Evolutionary conservation across 2,888 invertebrate genomes (phyloP).

Genomic region (Tinea pellionella): DNA sequence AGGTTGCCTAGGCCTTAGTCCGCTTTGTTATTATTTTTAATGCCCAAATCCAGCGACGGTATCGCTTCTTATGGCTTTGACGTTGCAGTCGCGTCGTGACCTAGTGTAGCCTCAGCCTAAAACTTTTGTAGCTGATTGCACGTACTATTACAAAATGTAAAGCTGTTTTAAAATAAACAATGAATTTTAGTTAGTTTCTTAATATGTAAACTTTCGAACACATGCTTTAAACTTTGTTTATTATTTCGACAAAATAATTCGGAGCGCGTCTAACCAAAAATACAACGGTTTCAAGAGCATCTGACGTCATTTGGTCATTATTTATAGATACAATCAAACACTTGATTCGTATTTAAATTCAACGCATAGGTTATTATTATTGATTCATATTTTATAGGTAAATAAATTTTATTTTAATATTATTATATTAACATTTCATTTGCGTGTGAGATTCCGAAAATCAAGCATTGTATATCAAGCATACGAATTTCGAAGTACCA

Average conservation of each 20-base stretch:
- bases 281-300: not conserved
- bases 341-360: not conserved
- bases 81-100: too few relatives aligned
- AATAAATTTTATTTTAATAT: not conserved
- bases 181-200: not conserved
- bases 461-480: too few relatives aligned
- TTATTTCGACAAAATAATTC: not conserved
- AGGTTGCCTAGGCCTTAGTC: too few relatives aligned
- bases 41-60: too few relatives aligned
- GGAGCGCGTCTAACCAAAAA: not conserved
- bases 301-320: not conserved
- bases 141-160: too few relatives aligned
- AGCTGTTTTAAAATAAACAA: too few relatives aligned
- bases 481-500: too few relatives aligned
- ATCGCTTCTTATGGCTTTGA: too few relatives aligned
- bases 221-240: not conserved
- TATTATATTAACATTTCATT: not conserved
- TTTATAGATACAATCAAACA: slow-evolving; percentile 9
- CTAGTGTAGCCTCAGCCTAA: too few relatives aligned
- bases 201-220: not conserved
- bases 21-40: too few relatives aligned
- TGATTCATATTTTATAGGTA: not conserved
- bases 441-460: too few relatives aligned
- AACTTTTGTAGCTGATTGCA: too few relatives aligned
- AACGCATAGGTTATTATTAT: not conserved